Percentiles rank a stretch among this genome's conserved stretches.
phyloP scores from a whole-genome alignment of 2,888 invertebrate species.

The Protophormia terraenovae region DNA sequence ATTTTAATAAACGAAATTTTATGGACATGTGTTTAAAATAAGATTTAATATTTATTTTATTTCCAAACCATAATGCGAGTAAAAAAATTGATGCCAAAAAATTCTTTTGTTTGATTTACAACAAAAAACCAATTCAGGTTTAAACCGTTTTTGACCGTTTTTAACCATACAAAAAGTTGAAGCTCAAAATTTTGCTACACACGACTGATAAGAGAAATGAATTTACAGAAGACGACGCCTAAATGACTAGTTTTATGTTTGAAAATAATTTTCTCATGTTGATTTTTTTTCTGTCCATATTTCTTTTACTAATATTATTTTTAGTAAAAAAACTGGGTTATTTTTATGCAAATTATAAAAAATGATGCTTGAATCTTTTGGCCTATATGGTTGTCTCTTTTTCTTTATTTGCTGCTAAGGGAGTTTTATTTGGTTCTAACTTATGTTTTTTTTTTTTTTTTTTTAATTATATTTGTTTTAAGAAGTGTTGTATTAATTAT shows the following conservation, averaged over 20 bases:
- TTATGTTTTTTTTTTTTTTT: too few species aligned
- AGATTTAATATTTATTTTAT: background rate
- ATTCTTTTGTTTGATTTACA: background rate
- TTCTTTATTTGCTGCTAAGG: background rate
- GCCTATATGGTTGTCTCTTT: slow-evolving; percentile 12
- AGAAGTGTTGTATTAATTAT: slow-evolving; percentile 1
- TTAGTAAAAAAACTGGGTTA: background rate
- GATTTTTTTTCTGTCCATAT: background rate
- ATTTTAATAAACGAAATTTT: background rate
- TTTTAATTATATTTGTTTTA: too few species aligned
- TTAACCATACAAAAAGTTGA: background rate
- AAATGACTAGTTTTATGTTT: slow-evolving; percentile 31
- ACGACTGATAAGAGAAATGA: background rate
- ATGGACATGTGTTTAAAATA: background rate
- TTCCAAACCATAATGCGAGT: background rate
- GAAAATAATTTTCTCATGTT: background rate
- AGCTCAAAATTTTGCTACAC: background rate
- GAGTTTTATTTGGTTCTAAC: slow-evolving; percentile 4
- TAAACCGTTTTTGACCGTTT: background rate
- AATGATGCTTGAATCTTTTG: background rate
- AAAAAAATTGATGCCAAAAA: background rate
- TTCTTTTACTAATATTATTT: too few species aligned
- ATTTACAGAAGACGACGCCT: background rate
- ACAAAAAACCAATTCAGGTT: slow-evolving; percentile 11
- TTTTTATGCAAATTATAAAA: slow-evolving; percentile 49